Evolutionary conservation across 2,888 invertebrate species (phyloP), one percentile per base, ranked within the genome.

Genomic region (Tetanocera ferruginea): DNA sequence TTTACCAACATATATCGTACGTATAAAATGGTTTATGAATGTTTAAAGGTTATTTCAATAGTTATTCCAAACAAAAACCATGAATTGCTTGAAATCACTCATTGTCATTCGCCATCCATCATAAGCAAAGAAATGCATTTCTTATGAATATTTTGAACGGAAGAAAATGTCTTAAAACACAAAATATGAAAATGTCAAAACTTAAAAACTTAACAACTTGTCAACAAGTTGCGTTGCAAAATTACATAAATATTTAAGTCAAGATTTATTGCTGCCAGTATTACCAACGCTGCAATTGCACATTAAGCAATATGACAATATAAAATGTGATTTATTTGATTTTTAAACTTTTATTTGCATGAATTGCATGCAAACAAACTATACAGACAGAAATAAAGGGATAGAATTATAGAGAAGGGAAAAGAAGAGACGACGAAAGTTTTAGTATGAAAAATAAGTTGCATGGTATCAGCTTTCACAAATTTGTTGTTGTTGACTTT

Each of bases 271-370:
- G 57, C 25, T 43, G 43, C 43, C 57, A 28, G 57, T 28, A 60
- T 60, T 23, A 11, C 28, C 57, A 28, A 77, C 64, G 64, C 75
- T 28, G 51, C 43, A 71, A 73, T 57, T 76, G 78, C 76, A 78
- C 72, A 78, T 78, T 78, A 78, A 78, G 72, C 72, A 79, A 62
- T 76, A 72, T 76, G 78, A 79, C 78, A 79, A 69, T 76, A 76
- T 76, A 76, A 76, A 79, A 69, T 62, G 62, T 23, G 76, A 79
- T 76, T 79, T 79, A 79, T 79, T 67, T 55, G 76, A 67, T 76
- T 62, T 78, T 75, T 70, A 37, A 43, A 37, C n/a, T n/a, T 31
- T 17, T 70, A 37, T 23, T 9, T 28, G 49, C 9, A 19, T 49
- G 9, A 14, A 37, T 3, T 17, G 25, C 31, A 28, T 19, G 25